phyloP scores from a whole-genome alignment of 2,888 invertebrate species.

The Nephrotoma guestfalica region DNA sequence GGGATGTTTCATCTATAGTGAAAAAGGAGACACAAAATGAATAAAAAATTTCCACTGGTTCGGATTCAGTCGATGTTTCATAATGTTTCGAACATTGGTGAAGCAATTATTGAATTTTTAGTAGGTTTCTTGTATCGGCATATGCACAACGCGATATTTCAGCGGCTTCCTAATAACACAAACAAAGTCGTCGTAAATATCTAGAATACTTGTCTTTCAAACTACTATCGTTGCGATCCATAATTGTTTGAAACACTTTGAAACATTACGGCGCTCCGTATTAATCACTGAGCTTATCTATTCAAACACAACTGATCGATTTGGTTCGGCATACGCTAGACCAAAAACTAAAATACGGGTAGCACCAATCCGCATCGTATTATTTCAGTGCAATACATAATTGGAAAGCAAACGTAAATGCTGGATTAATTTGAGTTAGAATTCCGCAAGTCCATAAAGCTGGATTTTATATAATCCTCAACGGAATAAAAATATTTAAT shows the following conservation, averaged over 20 bases:
- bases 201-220: slow-evolving; percentile 63
- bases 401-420: slow-evolving; percentile 88
- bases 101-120: slow-evolving; percentile 83
- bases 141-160: slow-evolving; percentile 95
- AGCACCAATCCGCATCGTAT: slow-evolving; percentile 66
- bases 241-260: slow-evolving; percentile 49
- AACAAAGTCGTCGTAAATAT: slow-evolving; percentile 80
- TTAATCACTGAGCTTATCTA: slow-evolving; percentile 72
- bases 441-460: slow-evolving; percentile 95
- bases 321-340: slow-evolving; percentile 93
- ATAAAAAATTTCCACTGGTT: no score
- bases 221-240: slow-evolving; percentile 41
- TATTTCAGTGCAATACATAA: slow-evolving; percentile 74
- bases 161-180: slow-evolving; percentile 82
- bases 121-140: slow-evolving; percentile 91
- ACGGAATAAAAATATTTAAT: slow-evolving; percentile 94
- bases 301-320: slow-evolving; percentile 73
- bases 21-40: no score
- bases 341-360: slow-evolving; percentile 71
- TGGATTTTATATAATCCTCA: slow-evolving; percentile 94
- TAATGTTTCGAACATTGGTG: slow-evolving; percentile 94
- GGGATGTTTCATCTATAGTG: no score
- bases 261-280: slow-evolving; percentile 22
- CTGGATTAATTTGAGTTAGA: slow-evolving; percentile 95
- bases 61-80: slow-evolving; percentile 36